Conservation (phyloP, 1,140 invertebrate species). For the Akabosia matsudoensis region DNA sequence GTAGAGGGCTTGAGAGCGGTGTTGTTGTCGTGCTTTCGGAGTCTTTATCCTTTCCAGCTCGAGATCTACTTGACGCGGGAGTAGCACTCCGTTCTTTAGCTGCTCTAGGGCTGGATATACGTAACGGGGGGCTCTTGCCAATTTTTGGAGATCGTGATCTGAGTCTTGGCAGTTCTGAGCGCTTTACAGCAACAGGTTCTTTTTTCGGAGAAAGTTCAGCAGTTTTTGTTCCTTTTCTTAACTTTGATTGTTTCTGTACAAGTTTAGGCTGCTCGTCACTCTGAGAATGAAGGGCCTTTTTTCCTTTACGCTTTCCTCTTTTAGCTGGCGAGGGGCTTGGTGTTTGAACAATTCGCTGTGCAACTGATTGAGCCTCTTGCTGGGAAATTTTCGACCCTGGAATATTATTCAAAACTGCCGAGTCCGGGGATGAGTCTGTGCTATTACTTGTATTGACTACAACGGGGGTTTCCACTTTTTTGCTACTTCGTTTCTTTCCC, state of each 20-base stretch:
- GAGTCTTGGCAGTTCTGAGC: not conserved
- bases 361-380: slow-evolving; percentile 3
- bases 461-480: not conserved
- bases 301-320: not conserved
- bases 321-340: not conserved
- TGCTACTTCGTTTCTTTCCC: not conserved
- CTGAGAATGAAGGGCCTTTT: not conserved
- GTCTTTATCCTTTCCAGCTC: not conserved
- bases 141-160: slow-evolving; percentile 1
- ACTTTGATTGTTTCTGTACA: not conserved
- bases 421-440: not conserved
- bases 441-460: not conserved
- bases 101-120: slow-evolving; percentile 8
- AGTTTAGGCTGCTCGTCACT: not conserved
- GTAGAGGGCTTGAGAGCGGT: not conserved
- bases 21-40: not conserved
- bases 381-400: not conserved
- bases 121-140: not conserved
- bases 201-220: not conserved
- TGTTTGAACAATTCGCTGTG: not conserved
- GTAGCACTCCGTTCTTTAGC: slow-evolving; percentile 15
- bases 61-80: not conserved
- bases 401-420: not conserved
- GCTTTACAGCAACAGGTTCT: not conserved
- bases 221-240: not conserved